phyloP scores from a whole-genome alignment of 2,888 invertebrate genomes.

The Euzetes globulus region DNA sequence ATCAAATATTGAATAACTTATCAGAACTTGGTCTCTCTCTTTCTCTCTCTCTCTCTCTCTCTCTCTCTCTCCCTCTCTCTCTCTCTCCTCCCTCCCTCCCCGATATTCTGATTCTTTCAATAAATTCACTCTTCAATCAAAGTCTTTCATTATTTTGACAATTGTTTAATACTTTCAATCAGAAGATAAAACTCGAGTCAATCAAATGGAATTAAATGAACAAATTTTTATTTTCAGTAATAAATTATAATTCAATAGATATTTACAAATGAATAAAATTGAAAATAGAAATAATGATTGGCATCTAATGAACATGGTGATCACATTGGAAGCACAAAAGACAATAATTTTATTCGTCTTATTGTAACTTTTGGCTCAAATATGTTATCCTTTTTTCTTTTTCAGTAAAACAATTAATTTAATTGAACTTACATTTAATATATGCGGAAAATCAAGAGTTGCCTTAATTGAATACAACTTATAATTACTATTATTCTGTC shows the following conservation, averaged over 20 bases:
- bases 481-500: neutral
- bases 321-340: slow-evolving; percentile 23
- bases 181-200: slow-evolving; percentile 3
- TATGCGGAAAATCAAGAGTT: neutral
- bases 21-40: neutral
- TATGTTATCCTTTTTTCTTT: slow-evolving; percentile 8
- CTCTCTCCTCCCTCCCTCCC: neutral
- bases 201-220: slow-evolving; percentile 8
- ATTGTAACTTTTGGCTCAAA: neutral
- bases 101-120: neutral
- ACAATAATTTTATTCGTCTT: neutral
- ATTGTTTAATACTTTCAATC: slow-evolving; percentile 17
- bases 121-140: slow-evolving; percentile 6
- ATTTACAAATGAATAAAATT: slow-evolving; percentile 23
- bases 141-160: neutral
- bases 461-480: neutral
- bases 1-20: neutral
- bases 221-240: slow-evolving; percentile 27
- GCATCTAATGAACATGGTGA: slow-evolving; percentile 3
- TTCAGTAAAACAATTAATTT: neutral
- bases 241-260: slow-evolving; percentile 27
- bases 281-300: slow-evolving; percentile 25
- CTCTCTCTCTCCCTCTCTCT: slow-evolving; percentile 13
- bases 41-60: slow-evolving; percentile 6
- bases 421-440: neutral